Percentiles rank a stretch among this genome's conserved stretches.
phyloP scores from a whole-genome alignment of 1,140 invertebrate genomes.

The Tetranychus urticae region DNA sequence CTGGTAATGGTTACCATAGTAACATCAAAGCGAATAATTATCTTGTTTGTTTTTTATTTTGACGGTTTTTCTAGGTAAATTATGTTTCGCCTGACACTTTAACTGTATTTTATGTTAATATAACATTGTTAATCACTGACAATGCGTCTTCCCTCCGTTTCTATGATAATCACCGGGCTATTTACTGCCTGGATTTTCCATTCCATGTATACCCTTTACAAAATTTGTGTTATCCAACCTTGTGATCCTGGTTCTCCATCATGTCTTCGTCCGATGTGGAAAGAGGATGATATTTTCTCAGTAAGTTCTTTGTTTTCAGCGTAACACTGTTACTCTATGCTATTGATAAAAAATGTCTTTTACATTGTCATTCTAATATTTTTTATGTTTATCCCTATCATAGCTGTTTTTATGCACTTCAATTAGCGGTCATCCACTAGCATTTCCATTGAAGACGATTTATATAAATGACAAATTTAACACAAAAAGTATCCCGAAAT shows the following conservation, averaged over 20 bases:
- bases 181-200: constrained; percentile 40
- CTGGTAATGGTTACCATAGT: too few relatives aligned
- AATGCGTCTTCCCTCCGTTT: neutral
- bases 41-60: too few relatives aligned
- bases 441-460: neutral
- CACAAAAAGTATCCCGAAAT: neutral
- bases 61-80: too few relatives aligned
- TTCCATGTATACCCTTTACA: constrained; percentile 42
- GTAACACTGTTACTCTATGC: too few relatives aligned
- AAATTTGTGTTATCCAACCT: constrained; percentile 39
- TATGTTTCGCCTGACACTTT: too few relatives aligned
- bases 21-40: too few relatives aligned
- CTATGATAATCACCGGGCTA: neutral
- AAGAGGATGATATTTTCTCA: constrained; percentile 26
- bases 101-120: too few relatives aligned
- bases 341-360: neutral
- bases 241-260: constrained; percentile 23
- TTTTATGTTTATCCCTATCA: neutral
- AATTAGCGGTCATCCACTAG: neutral
- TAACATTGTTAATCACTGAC: neutral
- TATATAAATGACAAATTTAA: neutral
- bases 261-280: constrained; percentile 20
- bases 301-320: neutral
- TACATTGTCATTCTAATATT: neutral
- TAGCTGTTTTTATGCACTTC: neutral